Conservation (phyloP, 2,797 vertebrate species). For the Acanthurus tractus region DNA sequence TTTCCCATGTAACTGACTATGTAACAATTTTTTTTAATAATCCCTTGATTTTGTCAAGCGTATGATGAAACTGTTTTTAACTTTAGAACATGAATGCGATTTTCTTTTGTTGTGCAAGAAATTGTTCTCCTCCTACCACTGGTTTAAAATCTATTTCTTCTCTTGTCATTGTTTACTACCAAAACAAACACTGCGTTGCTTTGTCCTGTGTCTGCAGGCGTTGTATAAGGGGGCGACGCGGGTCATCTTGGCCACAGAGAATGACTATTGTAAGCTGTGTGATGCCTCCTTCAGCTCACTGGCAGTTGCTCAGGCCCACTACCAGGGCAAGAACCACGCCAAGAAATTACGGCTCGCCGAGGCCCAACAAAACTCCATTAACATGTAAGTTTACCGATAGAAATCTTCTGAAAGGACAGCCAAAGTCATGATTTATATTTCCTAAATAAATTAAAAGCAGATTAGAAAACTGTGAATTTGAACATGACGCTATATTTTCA, state of each 20-base stretch:
- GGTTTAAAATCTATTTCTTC: conserved; percentile 20
- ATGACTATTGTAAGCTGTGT: conserved; percentile 98
- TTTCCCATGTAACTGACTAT: no score
- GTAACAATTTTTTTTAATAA: no score
- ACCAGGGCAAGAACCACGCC: conserved; percentile 98
- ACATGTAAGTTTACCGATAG: conserved; percentile 87
- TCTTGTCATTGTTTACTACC: conserved; percentile 31
- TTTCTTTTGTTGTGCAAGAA: not conserved
- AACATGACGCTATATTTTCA: not conserved
- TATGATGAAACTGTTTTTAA: no score
- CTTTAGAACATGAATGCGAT: no score
- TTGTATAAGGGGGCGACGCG: conserved; percentile 91
- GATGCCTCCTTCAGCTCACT: conserved; percentile 98
- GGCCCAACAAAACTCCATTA: conserved; percentile 89
- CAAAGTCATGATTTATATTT: not conserved
- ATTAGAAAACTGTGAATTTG: not conserved
- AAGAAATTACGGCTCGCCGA: conserved; percentile 95
- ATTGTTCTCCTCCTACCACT: conserved; percentile 6
- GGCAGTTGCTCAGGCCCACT: conserved; percentile 97
- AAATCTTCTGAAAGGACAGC: conserved; percentile 2
- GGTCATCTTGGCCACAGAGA: conserved; percentile 98
- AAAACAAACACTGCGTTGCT: conserved; percentile 49
- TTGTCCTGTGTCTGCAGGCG: conserved; percentile 76
- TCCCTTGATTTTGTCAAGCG: no score
- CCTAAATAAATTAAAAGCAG: not conserved